Percentiles rank a stretch among this genome's conserved stretches.
Conservation (phyloP, 2,888 invertebrate genomes). For the Drosophila meridionalis region DNA sequence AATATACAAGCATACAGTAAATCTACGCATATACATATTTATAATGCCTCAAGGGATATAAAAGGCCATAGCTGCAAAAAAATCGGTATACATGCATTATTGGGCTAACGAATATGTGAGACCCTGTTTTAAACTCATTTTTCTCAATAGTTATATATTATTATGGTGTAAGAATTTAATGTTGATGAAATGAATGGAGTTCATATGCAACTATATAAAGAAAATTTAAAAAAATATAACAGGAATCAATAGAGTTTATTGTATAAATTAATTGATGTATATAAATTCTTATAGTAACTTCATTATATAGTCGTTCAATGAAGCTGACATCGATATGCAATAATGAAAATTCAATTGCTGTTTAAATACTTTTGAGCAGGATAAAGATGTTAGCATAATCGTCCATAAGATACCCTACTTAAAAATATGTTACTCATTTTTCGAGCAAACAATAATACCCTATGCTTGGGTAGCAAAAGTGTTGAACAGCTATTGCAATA, state of each 20-base stretch:
- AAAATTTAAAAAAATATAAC: background rate
- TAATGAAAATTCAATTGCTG: background rate
- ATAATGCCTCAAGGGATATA: constrained; percentile 35
- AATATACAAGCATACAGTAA: constrained; percentile 62
- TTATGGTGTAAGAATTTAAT: background rate
- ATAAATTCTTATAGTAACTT: background rate
- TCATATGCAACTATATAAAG: background rate
- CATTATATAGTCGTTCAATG: background rate
- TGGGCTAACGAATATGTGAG: background rate
- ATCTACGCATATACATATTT: constrained; percentile 30
- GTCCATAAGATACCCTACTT: background rate
- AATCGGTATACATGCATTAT: background rate
- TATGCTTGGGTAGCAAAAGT: background rate
- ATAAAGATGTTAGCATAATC: background rate
- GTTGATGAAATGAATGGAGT: background rate
- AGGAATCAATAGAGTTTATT: background rate
- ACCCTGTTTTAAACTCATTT: background rate
- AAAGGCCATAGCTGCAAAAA: constrained; percentile 9
- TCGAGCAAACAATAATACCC: background rate
- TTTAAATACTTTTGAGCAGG: background rate
- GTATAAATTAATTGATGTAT: too few relatives aligned
- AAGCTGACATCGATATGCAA: background rate
- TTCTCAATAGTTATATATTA: background rate
- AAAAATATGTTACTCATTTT: background rate
- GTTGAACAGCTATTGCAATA: constrained; percentile 44